Percentiles rank a stretch among this genome's conserved stretches.
Evolutionary conservation across 2,797 vertebrate species (phyloP).

Genomic region (Cyprinodon diabolis): DNA sequence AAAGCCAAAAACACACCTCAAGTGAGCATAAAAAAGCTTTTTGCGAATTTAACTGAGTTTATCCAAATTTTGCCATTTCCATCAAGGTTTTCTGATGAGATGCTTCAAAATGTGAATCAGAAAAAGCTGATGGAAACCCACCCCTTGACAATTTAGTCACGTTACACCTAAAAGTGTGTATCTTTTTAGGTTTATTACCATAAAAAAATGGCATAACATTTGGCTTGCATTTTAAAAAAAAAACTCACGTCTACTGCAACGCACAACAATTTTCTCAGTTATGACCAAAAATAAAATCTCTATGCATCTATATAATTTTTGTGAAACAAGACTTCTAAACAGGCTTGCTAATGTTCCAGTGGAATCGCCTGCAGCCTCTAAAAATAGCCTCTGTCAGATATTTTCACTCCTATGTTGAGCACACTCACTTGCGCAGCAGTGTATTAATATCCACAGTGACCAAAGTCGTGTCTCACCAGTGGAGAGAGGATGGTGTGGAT

Average conservation of each 20-base stretch:
- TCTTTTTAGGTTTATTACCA: no score
- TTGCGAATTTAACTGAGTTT: no score
- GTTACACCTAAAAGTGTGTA: no score
- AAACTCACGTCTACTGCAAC: conserved; percentile 49
- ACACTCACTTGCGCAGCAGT: conserved; percentile 67
- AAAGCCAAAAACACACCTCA: no score
- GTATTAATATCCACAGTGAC: conserved; percentile 82
- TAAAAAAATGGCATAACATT: no score
- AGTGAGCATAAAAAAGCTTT: no score
- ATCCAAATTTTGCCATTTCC: no score
- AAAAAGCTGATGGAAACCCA: no score
- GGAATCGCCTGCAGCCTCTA: conserved; percentile 78
- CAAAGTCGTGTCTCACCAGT: conserved; percentile 67
- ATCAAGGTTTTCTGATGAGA: no score
- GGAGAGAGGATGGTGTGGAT: conserved; percentile 48
- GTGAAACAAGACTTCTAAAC: conserved; percentile 68
- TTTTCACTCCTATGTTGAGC: conserved; percentile 77
- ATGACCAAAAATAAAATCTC: conserved; percentile 36
- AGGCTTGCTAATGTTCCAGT: conserved; percentile 71
- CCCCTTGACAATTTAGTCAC: no score
- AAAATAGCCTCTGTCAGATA: conserved; percentile 84
- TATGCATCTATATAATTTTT: conserved; percentile 42
- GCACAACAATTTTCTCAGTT: conserved; percentile 33
- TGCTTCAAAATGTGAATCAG: no score
- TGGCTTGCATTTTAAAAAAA: not conserved